Evolutionary conservation across 2,888 invertebrate species (phyloP).

Genomic region (Ophion obscuratus): DNA sequence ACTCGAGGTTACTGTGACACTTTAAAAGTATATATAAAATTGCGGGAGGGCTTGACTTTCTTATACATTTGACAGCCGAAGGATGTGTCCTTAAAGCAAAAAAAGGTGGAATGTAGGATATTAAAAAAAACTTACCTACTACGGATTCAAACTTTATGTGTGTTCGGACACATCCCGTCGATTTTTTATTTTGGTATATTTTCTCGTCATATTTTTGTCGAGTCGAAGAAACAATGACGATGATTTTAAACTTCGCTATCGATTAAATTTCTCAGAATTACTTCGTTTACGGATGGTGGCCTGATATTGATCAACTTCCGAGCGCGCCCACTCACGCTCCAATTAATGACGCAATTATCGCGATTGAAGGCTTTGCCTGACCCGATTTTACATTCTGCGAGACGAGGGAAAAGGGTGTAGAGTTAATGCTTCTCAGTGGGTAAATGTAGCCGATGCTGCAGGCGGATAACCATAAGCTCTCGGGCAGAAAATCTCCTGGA

Average conservation of each 20-base stretch:
- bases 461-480: slow-evolving; percentile 34
- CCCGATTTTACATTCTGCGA: slow-evolving; percentile 31
- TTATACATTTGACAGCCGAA: too few species aligned
- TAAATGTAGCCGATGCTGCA: slow-evolving; percentile 31
- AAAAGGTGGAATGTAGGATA: too few species aligned
- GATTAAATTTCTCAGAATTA: neutral
- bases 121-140: too few species aligned
- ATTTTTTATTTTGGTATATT: neutral
- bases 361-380: slow-evolving; percentile 28
- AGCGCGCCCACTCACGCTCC: slow-evolving; percentile 16
- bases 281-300: slow-evolving; percentile 15
- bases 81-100: too few species aligned
- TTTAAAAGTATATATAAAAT: too few species aligned
- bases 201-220: neutral
- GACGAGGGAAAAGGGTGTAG: slow-evolving; percentile 22
- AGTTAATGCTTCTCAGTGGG: slow-evolving; percentile 37
- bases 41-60: too few species aligned
- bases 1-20: too few species aligned
- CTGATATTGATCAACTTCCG: slow-evolving; percentile 28
- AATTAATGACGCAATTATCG: slow-evolving; percentile 46
- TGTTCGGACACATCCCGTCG: too few species aligned
- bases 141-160: too few species aligned
- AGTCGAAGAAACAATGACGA: neutral
- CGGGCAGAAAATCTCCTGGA: slow-evolving; percentile 11
- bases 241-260: slow-evolving; percentile 9